Evolutionary conservation across 2,113 vertebrate species (phyloP), one percentile per base, ranked within the genome.

Genomic region (Oryzias woworae): DNA sequence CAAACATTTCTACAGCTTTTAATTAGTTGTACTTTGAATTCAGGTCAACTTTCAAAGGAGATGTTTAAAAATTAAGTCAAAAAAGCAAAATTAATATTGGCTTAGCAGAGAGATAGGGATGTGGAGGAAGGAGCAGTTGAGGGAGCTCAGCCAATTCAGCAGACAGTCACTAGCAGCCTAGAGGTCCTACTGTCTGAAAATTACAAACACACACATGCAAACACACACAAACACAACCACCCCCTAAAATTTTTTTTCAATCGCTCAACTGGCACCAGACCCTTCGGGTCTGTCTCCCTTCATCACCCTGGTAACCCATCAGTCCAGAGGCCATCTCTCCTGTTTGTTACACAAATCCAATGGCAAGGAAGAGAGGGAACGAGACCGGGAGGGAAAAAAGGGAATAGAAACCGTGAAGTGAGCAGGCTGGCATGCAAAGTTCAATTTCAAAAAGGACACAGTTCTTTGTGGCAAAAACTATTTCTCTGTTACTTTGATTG

Each of bases 301-400:
- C 4, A 68, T 86, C 54, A 58, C 69, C 78, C 52, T 49, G 81
- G 83, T 69, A 85, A 87, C 83, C n/a, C 73, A 60, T 77, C 71
- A 72, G 74, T 58, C 77, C 72, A 79, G 57, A 58, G 58, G 79
- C 73, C 60, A 50, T 77, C 63, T n/a, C 63, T 81, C 62, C 55
- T 72, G 71, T 80, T 81, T 84, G 66, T 78, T 66, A 77, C 63
- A 46, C 61, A 75, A 41, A 45, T 62, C 73, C 76, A 53, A 58
- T 45, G 49, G 31, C 17, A 43, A 64, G 65, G 55, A 45, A 52
- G 36, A 69, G 46, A 66, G 1, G 10, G 23, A 57, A 18, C 42
- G 54, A 28, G 62, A n/a, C 36, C 0, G n/a, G 41, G 22, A 18
- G 14, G 43, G 36, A 1, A 59, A 65, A 53, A 24, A 43, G n/a